Evolutionary conservation across 1,140 invertebrate species (phyloP), one percentile per base, ranked within the genome.

Genomic region (Drosophila bocki): DNA sequence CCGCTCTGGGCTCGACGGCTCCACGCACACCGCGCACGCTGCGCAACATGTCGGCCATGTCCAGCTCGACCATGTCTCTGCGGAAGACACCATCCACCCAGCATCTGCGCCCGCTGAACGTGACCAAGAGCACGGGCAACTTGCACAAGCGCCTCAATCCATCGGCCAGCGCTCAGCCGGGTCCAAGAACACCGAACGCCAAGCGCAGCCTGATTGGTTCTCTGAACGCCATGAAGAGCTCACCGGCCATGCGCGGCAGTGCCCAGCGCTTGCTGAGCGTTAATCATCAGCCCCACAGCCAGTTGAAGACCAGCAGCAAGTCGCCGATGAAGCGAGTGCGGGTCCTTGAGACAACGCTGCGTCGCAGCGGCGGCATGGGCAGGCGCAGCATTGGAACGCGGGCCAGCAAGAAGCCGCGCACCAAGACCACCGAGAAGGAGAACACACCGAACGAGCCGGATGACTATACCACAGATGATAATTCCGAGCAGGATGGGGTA

Each of bases 51-150:
- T 85, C 82, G 1, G 50, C 82, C 15, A 62, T 80, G 68, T 91
- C 83, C 8, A 54, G 54, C n/a, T 92, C 91, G 7, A 78, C 81
- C 2, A 75, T 80, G 69, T 90, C 87, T 4, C 45, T 92, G n/a
- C 61, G 79, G 5, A 91, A 75, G 71, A 88, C 91, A n/a, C 88
- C 91, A 3, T 92, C 91, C n/a, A 54, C 45, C n/a, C 81, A 47
- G 56, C 42, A 41, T 53, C 72, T 19, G 22, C 70, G 54, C 0
- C 70, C 68, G 13, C 48, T 53, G 47, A 70, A 64, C 54, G 39
- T 56, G 3, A 57, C 80, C 17, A 84, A 77, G 26, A 80, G 72
- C 39, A 75, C 88, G 1, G 82, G 82, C 3, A 85, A 84, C 62
- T 50, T 84, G 35, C 71, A 82, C 50, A 91, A 91, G 39, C 56